Evolutionary conservation across 2,113 vertebrate species (phyloP), one percentile per base, ranked within the genome.

Genomic region (Columba janthina): DNA sequence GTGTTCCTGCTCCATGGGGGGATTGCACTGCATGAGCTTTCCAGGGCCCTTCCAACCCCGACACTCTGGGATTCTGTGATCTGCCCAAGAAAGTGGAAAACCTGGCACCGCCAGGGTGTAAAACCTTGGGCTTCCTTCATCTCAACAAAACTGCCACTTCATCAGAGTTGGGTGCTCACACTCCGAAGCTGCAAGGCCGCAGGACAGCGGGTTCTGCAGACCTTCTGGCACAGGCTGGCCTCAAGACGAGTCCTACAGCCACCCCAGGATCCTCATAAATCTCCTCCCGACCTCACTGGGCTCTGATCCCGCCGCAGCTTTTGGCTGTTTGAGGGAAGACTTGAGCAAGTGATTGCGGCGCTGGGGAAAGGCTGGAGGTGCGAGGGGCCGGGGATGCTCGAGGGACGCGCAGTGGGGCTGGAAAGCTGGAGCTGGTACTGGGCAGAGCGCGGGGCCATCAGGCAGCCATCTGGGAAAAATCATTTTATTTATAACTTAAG

Each of bases 401-500:
- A 28, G 94, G 93, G 96, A 91, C 56, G 20, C 25, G 77, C 78
- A 91, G 89, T 56, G 32, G 64, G 94, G 94, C 64, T 94, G 93
- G 58, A 93, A 94, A 91, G 92, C 96, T 77, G 91, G 58, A 34
- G 92, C 89, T 79, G 95, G 90, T 67, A 60, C 87, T 0, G 15
- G 86, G 90, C 93, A 91, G 89, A 96, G 94, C 32, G 89, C 82
- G 22, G 76, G 79, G 97, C 94, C 97, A 97, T 95, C 58, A 28
- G 97, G 96, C 95, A 97, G 92, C 97, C 96, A 97, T 97, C 94
- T 94, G 96, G 97, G 95, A 94, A 93, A 97, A 97, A 97, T 97
- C 95, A 96, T 97, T 97, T 97, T 97, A 97, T 97, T 97, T 97
- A 97, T 97, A 97, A 97, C 97, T 97, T 97, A 97, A 97, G 97